Evolutionary conservation across 2,888 invertebrate species (phyloP).

Genomic region (Adelphocoris suturalis): DNA sequence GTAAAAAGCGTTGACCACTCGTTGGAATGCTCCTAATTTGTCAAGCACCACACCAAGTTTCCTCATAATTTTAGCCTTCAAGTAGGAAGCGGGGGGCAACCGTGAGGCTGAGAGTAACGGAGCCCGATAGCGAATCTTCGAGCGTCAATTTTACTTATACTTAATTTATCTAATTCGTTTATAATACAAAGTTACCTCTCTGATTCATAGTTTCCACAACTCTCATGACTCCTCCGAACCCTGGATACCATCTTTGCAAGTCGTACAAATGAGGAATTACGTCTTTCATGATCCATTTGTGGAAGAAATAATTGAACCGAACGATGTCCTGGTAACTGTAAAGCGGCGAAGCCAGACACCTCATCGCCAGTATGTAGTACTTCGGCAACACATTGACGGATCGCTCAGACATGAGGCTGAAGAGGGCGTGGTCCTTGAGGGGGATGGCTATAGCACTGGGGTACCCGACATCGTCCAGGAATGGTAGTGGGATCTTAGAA

Average conservation of each 20-base stretch:
- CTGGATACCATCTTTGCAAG: conserved; percentile 75
- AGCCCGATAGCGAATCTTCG: no score
- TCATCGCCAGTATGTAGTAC: conserved; percentile 75
- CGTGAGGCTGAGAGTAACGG: no score
- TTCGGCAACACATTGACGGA: conserved; percentile 74
- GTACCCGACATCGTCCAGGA: conserved; percentile 74
- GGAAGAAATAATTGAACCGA: conserved; percentile 73
- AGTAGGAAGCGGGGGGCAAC: no score
- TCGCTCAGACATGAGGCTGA: conserved; percentile 74
- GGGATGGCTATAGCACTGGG: conserved; percentile 75
- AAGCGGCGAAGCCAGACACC: conserved; percentile 72
- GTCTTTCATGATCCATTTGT: conserved; percentile 66
- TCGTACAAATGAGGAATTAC: conserved; percentile 69
- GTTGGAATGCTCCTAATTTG: no score
- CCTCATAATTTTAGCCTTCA: no score
- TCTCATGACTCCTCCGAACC: conserved; percentile 75
- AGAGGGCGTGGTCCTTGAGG: conserved; percentile 74
- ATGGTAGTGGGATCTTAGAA: conserved; percentile 74
- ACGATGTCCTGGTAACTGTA: conserved; percentile 69
- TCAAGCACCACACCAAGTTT: no score
- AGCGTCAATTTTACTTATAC: no score
- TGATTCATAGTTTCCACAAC: conserved; percentile 76
- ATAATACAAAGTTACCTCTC: conserved; percentile 62
- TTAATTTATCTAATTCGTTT: no score
- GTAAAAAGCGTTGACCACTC: no score